Percentiles rank a stretch among this genome's conserved stretches.
Evolutionary conservation across 2,888 invertebrate species (phyloP).

Genomic region (Nymphalis c-album): DNA sequence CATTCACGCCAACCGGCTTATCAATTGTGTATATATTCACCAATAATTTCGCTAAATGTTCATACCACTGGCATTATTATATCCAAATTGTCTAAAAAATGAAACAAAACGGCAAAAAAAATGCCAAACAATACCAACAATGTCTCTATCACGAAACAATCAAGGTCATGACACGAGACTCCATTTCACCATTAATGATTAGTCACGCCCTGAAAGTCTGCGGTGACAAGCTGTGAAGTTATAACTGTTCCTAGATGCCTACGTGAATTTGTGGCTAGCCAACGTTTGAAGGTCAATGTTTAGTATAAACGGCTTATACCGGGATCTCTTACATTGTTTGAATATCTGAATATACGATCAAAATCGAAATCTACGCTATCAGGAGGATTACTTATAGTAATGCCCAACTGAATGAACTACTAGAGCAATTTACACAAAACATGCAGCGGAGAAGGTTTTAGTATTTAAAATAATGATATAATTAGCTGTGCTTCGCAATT

Average conservation of each 20-base stretch:
- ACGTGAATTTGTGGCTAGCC: constrained; percentile 32
- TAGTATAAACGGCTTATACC: constrained; percentile 3
- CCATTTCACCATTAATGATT: constrained; percentile 18
- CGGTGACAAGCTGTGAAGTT: constrained; percentile 25
- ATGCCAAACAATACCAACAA: constrained; percentile 1
- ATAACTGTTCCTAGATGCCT: constrained; percentile 39
- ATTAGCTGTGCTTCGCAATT: no score
- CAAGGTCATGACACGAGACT: constrained; percentile 16
- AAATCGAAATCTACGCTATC: background rate
- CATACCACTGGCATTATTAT: no score
- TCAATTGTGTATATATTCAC: no score
- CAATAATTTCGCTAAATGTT: no score
- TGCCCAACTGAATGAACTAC: no score
- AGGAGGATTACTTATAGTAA: no score
- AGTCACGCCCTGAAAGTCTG: constrained; percentile 34
- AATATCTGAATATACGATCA: background rate
- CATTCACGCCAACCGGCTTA: no score
- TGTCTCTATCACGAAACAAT: constrained; percentile 9
- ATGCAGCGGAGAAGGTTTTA: no score
- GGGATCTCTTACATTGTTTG: background rate
- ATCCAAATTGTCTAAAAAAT: no score
- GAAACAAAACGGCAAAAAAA: background rate
- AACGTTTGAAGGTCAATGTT: constrained; percentile 16
- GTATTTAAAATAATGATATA: no score
- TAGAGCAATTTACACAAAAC: no score